These are phyloP conservation scores for Chelon labrosus DNA, from an alignment of 2,797 vertebrate genomes.

Conservation along the genomic window DNA sequence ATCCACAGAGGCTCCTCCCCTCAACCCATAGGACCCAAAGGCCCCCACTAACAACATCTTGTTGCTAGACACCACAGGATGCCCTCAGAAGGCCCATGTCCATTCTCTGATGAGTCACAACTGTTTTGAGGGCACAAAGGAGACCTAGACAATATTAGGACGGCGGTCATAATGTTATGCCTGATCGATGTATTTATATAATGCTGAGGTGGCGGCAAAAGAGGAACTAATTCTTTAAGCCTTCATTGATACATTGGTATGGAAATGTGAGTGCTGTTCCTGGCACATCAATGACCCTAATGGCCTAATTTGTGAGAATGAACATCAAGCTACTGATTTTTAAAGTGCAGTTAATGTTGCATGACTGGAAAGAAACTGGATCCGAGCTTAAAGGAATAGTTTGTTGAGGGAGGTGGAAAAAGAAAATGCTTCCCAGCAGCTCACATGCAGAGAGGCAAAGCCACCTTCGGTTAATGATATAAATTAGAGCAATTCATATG, in stretches of 20 bases:
- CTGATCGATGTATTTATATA: constrained; percentile 3
- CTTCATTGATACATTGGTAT: constrained; percentile 76
- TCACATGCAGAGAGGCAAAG: constrained; percentile 75
- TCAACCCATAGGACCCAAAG: no score
- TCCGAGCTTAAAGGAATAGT: constrained; percentile 81
- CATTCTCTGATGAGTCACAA: no score
- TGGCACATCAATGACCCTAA: constrained; percentile 79
- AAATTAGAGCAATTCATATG: constrained; percentile 75
- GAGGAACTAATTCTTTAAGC: constrained; percentile 64
- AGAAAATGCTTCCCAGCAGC: constrained; percentile 81
- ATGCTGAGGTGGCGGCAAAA: constrained; percentile 51
- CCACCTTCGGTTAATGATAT: constrained; percentile 77
- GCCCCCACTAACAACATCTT: no score
- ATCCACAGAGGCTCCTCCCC: no score
- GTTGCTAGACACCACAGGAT: no score
- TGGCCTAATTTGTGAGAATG: constrained; percentile 82
- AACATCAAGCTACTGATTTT: constrained; percentile 83
- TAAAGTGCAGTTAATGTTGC: constrained; percentile 84
- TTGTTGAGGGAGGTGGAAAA: constrained; percentile 80
- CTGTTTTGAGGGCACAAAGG: no score
- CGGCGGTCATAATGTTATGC: no score
- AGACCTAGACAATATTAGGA: no score
- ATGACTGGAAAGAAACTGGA: constrained; percentile 84
- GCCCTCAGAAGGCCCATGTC: no score
- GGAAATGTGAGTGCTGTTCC: constrained; percentile 72